Evolutionary conservation across 2,113 vertebrate genomes (phyloP), one percentile per base, ranked within the genome.

Genomic region (Scytalopus superciliaris): DNA sequence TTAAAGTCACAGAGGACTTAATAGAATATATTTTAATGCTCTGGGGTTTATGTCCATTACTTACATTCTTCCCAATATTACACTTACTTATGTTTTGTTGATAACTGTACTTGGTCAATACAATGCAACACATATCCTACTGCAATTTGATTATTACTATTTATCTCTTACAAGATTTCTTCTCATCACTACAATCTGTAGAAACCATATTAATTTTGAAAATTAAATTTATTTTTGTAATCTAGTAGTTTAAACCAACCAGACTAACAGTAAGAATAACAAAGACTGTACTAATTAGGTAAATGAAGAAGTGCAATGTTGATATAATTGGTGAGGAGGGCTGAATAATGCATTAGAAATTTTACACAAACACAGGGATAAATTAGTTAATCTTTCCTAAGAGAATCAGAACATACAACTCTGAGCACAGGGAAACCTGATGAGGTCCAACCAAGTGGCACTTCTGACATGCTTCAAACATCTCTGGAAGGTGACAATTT

Each of bases 91-190:
- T 12, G 3, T 8, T 2, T 19, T 73, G 27, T 31, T 79, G 35
- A 25, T 75, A 87, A 49, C 31, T 64, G 6, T 24, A 19, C 23
- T 67, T 45, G 42, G 42, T 6, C 25, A 89, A 64, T 49, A 64
- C 0, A 0, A n/a, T 31, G 18, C 16, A 76, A 84, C 8, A 68
- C 0, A 0, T 24, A 84, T 28, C 12, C 30, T 49, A 67, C 10
- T 24, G 19, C 30, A 60, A 75, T 70, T 67, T 68, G 15, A 63
- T 64, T 82, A 19, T 19, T 37, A 69, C 16, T 33, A 55, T 31
- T 50, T 42, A 42, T 62, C 6, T 53, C 68, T 50, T 50, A 5
- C 22, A 74, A 69, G 47, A 86, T 73, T 56, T 67, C 23, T 80
- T 68, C 57, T 52, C 14, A 52, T 86, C 50, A 42, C 18, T 80